A percentile compares a stretch with the other conserved stretches of the same genome.
Evolutionary conservation across 2,113 vertebrate species (phyloP).

Genomic region (Solenodon paradoxus): DNA sequence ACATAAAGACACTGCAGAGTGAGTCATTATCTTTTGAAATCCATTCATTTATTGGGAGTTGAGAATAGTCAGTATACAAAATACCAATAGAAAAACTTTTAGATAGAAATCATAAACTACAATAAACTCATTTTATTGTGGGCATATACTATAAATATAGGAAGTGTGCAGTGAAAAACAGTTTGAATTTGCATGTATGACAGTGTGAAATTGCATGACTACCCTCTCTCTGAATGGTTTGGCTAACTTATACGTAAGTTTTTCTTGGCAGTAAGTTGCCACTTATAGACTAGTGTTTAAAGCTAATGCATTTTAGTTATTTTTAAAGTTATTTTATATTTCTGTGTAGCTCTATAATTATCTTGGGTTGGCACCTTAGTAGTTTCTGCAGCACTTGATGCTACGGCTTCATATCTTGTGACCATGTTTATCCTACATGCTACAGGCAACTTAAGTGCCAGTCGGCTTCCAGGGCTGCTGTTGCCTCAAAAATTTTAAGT

Average conservation of each 20-base stretch:
- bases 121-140: background rate
- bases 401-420: background rate
- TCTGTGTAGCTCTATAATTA: background rate
- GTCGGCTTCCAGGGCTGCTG: background rate
- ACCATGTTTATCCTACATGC: background rate
- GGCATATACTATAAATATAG: too few species aligned
- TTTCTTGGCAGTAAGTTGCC: background rate
- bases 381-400: background rate
- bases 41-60: background rate
- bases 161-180: too few species aligned
- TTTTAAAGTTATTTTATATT: background rate
- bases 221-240: background rate
- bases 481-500: background rate
- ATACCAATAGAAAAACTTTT: background rate
- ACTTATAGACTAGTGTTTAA: background rate
- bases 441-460: background rate
- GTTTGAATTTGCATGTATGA: too few species aligned
- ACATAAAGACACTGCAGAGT: background rate
- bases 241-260: background rate
- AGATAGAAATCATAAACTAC: background rate
- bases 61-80: background rate
- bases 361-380: background rate
- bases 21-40: background rate
- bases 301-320: background rate
- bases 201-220: too few species aligned